Percentiles rank a stretch among this genome's conserved stretches.
Evolutionary conservation across 2,797 vertebrate genomes (phyloP).

Genomic region (Hylomyscus alleni): DNA sequence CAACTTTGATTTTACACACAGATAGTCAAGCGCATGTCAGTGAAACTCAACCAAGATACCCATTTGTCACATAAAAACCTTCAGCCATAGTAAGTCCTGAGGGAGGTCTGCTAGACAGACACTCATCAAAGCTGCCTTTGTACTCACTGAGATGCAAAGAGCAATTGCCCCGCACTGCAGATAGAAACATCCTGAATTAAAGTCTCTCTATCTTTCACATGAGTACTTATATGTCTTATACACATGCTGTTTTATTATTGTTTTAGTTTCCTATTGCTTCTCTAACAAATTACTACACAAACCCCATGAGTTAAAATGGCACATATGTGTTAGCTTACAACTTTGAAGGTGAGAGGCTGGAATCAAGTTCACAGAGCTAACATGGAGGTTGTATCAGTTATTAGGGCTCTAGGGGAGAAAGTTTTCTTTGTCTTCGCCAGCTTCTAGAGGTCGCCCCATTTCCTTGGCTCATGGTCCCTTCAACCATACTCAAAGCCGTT

Average conservation of each 20-base stretch:
- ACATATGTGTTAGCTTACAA: background rate
- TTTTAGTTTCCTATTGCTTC: background rate
- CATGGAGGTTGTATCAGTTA: background rate
- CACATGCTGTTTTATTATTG: background rate
- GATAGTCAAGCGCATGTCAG: background rate
- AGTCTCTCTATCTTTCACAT: background rate
- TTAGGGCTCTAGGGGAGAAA: background rate
- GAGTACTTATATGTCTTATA: background rate
- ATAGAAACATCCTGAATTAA: background rate
- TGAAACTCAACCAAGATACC: background rate
- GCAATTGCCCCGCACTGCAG: background rate
- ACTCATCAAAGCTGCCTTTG: background rate
- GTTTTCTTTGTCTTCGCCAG: background rate
- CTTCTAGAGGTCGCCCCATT: background rate
- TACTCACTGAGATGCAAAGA: background rate
- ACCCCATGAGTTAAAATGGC: conserved; percentile 1
- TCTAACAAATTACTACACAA: background rate
- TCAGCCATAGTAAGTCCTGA: background rate
- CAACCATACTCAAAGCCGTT: background rate
- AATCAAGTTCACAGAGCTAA: background rate
- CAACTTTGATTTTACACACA: background rate
- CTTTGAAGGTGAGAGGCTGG: background rate
- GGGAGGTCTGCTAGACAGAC: background rate
- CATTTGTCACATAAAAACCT: background rate
- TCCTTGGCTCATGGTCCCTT: background rate